Evolutionary conservation across 2,113 vertebrate species (phyloP).

Genomic region (Ciconia boyciana): DNA sequence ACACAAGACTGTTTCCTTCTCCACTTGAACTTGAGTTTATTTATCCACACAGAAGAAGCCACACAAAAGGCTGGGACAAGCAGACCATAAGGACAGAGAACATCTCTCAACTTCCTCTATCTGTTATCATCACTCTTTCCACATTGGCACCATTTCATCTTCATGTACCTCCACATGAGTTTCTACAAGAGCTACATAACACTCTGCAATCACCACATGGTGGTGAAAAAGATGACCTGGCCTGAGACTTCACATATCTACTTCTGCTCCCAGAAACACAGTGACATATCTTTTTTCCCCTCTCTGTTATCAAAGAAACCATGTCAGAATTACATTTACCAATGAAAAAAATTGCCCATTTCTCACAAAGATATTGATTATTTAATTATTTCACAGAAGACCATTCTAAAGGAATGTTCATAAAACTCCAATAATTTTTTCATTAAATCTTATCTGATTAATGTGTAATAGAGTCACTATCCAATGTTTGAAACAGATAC

Average conservation of each 20-base stretch:
- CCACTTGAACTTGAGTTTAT: not conserved
- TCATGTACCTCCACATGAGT: not conserved
- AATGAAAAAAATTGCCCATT: not conserved
- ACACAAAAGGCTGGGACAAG: not conserved
- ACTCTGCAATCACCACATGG: not conserved
- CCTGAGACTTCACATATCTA: not conserved
- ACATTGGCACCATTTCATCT: not conserved
- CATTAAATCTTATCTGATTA: constrained; percentile 71
- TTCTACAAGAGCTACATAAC: not conserved
- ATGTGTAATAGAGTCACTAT: constrained; percentile 39
- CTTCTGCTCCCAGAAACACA: not conserved
- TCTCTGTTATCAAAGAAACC: not conserved
- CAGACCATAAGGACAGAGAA: not conserved
- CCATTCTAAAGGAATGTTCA: not conserved
- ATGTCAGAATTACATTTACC: not conserved
- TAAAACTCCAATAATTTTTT: constrained; percentile 27
- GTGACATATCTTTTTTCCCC: not conserved
- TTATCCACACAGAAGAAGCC: not conserved
- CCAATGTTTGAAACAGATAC: not conserved
- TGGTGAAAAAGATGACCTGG: not conserved
- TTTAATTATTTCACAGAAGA: not conserved
- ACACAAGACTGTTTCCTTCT: not conserved
- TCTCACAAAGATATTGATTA: not conserved
- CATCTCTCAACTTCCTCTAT: not conserved
- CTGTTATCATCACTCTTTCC: not conserved